phyloP scores from a whole-genome alignment of 2,888 invertebrate genomes.

The Torymus aiolomorphi region DNA sequence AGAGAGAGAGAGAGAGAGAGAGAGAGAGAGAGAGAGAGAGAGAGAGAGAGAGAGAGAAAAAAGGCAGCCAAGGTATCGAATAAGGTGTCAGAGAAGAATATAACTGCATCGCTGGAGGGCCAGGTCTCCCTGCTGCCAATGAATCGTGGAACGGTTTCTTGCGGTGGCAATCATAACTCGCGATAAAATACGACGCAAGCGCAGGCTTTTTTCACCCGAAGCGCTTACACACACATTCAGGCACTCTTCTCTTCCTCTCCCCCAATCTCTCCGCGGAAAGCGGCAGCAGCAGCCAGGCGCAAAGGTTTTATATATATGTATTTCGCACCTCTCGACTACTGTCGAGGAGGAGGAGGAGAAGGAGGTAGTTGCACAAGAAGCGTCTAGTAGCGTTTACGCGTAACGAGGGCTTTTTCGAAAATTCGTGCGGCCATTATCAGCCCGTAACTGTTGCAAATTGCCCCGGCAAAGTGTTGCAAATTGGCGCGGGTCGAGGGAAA shows the following conservation, averaged over 20 bases:
- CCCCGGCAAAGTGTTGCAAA: slow-evolving; percentile 40
- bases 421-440: slow-evolving; percentile 48
- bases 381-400: neutral
- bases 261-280: slow-evolving; percentile 16
- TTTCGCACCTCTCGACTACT: slow-evolving; percentile 34
- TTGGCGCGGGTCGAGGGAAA: slow-evolving; percentile 13
- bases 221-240: neutral
- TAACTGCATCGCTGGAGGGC: slow-evolving; percentile 41
- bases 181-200: slow-evolving; percentile 67
- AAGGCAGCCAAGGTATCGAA: slow-evolving; percentile 29
- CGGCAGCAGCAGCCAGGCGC: slow-evolving; percentile 8
- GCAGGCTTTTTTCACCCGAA: slow-evolving; percentile 47
- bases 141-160: slow-evolving; percentile 62
- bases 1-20: too few species aligned
- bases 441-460: slow-evolving; percentile 47
- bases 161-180: slow-evolving; percentile 69
- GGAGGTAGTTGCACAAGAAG: neutral
- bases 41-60: slow-evolving; percentile 32
- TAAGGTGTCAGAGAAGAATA: slow-evolving; percentile 48
- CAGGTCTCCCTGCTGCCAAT: slow-evolving; percentile 22
- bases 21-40: slow-evolving; percentile 20
- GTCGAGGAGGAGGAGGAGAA: neutral
- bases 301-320: too few species aligned
- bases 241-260: slow-evolving; percentile 8
- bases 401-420: slow-evolving; percentile 39